Evolutionary conservation across 2,113 vertebrate genomes (phyloP), one percentile per base, ranked within the genome.

Genomic region (Lampris megalopsis): DNA sequence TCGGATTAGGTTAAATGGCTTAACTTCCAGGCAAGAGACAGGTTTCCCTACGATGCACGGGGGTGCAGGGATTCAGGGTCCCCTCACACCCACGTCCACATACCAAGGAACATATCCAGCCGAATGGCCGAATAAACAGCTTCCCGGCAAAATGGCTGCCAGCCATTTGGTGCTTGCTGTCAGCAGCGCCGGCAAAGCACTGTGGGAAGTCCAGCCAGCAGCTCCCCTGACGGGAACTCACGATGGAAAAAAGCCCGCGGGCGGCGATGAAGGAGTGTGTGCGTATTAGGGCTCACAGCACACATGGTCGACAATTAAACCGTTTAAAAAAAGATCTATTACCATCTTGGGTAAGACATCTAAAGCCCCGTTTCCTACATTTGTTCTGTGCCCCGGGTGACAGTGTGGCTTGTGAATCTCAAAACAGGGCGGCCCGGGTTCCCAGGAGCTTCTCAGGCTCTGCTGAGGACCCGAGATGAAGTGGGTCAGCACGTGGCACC

Each of bases 1-100:
- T 73, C 59, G 89, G 95, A 96, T 96, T 95, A 94, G 82, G 84
- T 90, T 93, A 94, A 96, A 93, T 82, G 82, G 92, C 94, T 96
- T 95, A 94, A 93, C 91, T 70, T 13, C 72, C 89, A 91, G 88
- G 86, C 79, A 77, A 79, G 68, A 89, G 93, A 88, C 80, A 80
- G 74, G 86, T 86, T 91, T 89, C 80, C 83, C 49, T 24, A 5
- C 38, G 3, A 40, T 3, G 48, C 35, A 73, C 77, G 73, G 68
- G 71, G 62, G 68, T 10, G 56, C 72, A 81, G 82, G 72, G 58
- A 60, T 63, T 65, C 10, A n/a, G 53, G 63, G 24, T 69, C 5
- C 43, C 40, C 43, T 36, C 48, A 57, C 36, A 82, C 47, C 61
- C 5, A 64, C 63, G 13, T 45, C 6, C 9, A 45, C 45, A 61